Evolutionary conservation across 2,113 vertebrate genomes (phyloP).

Genomic region (Butorides virescens): DNA sequence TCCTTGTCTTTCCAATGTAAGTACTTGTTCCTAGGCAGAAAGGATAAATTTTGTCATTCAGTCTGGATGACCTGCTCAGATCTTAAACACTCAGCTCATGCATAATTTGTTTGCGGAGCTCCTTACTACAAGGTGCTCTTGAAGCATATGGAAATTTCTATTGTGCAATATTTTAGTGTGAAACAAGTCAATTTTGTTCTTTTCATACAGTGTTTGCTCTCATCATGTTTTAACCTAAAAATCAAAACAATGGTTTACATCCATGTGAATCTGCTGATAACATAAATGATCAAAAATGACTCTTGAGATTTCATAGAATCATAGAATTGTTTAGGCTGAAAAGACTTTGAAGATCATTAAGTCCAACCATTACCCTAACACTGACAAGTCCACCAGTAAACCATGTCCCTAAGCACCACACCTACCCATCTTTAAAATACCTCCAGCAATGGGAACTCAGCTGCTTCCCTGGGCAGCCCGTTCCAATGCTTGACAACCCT

Average conservation of each 20-base stretch:
- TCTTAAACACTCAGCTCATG: background rate
- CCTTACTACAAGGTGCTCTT: background rate
- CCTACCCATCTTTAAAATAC: no score
- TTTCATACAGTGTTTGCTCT: background rate
- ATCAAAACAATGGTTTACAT: fast-evolving
- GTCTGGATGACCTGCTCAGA: background rate
- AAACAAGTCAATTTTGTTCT: background rate
- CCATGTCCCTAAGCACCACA: no score
- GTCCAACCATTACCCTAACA: no score
- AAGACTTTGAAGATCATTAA: no score
- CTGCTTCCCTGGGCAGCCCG: no score
- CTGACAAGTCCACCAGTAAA: no score
- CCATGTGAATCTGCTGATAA: background rate
- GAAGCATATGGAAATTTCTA: background rate
- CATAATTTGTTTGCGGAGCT: background rate
- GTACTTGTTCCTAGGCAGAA: background rate
- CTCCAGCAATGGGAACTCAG: no score
- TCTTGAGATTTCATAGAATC: background rate
- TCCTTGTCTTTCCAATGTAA: background rate
- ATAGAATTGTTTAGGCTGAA: no score
- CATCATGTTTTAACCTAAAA: background rate
- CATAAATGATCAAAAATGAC: background rate
- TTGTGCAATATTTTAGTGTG: background rate
- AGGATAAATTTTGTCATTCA: background rate
- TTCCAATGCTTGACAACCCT: no score